These are phyloP conservation scores for Erithacus rubecula DNA, from an alignment of 2,797 vertebrate genomes.

Conservation along the genomic window DNA sequence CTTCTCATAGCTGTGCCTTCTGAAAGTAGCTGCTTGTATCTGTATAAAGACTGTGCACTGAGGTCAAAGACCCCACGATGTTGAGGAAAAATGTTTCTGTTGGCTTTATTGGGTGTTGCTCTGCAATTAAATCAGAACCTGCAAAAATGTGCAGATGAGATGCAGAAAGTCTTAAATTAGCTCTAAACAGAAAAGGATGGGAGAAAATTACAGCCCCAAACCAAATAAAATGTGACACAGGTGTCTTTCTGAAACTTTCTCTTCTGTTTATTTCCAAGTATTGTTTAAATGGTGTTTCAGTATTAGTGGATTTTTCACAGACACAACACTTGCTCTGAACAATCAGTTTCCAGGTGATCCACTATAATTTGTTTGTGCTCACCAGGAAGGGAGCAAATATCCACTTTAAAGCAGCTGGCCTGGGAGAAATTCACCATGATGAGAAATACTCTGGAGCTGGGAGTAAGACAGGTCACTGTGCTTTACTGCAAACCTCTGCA, in stretches of 20 bases:
- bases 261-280: conserved; percentile 47
- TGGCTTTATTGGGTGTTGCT: neutral
- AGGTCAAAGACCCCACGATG: neutral
- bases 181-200: neutral
- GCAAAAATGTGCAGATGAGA: neutral
- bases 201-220: neutral
- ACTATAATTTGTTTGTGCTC: conserved; percentile 33
- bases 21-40: neutral
- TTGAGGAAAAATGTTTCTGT: neutral
- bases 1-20: neutral
- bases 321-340: neutral
- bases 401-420: neutral
- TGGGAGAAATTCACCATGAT: neutral
- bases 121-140: neutral
- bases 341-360: neutral
- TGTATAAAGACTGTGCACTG: neutral
- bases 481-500: neutral
- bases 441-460: neutral
- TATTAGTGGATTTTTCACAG: neutral
- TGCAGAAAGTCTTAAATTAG: neutral
- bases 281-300: neutral
- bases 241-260: conserved; percentile 44
- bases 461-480: accelerated
- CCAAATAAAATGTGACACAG: neutral
- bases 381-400: neutral